Evolutionary conservation across 1,140 invertebrate genomes (phyloP), one percentile per base, ranked within the genome.

Genomic region (Pectinophora gossypiella): DNA sequence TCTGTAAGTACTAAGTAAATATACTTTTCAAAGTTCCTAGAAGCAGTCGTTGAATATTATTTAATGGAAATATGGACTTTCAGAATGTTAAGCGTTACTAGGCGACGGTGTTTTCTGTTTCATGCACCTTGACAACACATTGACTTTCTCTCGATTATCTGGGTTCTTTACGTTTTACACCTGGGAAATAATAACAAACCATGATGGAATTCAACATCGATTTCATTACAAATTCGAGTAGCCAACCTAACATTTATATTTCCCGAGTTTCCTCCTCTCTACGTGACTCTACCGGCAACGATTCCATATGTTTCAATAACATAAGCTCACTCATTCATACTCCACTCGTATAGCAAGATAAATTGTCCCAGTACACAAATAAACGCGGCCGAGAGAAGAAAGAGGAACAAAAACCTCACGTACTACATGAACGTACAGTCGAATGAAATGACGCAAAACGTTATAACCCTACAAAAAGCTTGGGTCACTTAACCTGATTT

Each of bases 331-430:
- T 78, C 77, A 85, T 83, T 81, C 76, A 83, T 83, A 75, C 65
- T 50, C 68, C 54, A 59, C 63, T 73, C 69, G 73, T 73, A 74
- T 78, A 65, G 62, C 59, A 82, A 83, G 80, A 86, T 84, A 83
- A 83, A 84, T 86, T 78, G 73, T 80, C 73, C 60, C 68, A 40
- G 66, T 67, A 75, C 72, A 82, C 74, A 79, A 79, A 80, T 73
- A 81, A 80, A 74, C 67, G 68, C 67, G 70, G 59, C 61, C 61
- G 63, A 70, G 64, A 71, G 64, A 59, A 66, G 66, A 77, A 81
- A 77, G 74, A 66, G 59, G 63, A 74, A 78, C 69, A 79, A 81
- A 75, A 84, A 72, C 66, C 65, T 66, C 59, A 70, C 75, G 64
- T 75, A 71, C 64, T n/a, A n/a, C n/a, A n/a, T n/a, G n/a, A n/a